Conservation (phyloP, 2,888 invertebrate species). For the Clostera curtula region DNA sequence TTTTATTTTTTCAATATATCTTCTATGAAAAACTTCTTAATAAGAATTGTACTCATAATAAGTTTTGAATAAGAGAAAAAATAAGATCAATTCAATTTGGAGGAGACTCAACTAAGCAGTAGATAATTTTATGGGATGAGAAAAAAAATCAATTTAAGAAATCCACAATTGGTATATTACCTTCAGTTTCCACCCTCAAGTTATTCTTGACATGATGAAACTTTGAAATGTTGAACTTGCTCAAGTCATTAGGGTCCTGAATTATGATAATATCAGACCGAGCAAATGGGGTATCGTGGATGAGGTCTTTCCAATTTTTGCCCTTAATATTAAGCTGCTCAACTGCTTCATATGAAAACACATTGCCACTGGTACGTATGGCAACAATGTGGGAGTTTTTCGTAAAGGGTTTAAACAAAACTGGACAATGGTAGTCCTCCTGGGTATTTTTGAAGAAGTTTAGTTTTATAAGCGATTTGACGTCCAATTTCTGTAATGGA, state of each 20-base stretch:
- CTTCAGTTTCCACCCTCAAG: constrained; percentile 90
- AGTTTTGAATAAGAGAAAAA: neutral
- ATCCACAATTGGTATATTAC: constrained; percentile 44
- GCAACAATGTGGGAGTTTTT: constrained; percentile 96
- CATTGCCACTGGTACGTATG: constrained; percentile 93
- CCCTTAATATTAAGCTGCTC: constrained; percentile 97
- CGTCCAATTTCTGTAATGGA: constrained; percentile 79
- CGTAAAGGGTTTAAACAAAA: constrained; percentile 92
- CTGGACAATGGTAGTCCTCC: constrained; percentile 93
- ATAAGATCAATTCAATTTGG: too few relatives aligned
- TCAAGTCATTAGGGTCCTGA: constrained; percentile 91
- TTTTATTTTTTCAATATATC: too few relatives aligned
- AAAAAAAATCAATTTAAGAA: neutral
- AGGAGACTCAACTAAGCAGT: neutral
- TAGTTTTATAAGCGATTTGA: constrained; percentile 87
- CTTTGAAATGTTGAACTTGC: constrained; percentile 94
- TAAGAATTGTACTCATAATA: neutral
- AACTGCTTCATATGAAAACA: constrained; percentile 95
- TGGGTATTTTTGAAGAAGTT: constrained; percentile 91
- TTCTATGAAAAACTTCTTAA: too few relatives aligned
- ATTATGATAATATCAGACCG: constrained; percentile 93
- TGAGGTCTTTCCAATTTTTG: constrained; percentile 94
- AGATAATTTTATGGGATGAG: neutral
- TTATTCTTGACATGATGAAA: constrained; percentile 97
- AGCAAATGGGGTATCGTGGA: constrained; percentile 91